Evolutionary conservation across 2,113 vertebrate species (phyloP), one percentile per base, ranked within the genome.

Genomic region (Neoarius graeffei): DNA sequence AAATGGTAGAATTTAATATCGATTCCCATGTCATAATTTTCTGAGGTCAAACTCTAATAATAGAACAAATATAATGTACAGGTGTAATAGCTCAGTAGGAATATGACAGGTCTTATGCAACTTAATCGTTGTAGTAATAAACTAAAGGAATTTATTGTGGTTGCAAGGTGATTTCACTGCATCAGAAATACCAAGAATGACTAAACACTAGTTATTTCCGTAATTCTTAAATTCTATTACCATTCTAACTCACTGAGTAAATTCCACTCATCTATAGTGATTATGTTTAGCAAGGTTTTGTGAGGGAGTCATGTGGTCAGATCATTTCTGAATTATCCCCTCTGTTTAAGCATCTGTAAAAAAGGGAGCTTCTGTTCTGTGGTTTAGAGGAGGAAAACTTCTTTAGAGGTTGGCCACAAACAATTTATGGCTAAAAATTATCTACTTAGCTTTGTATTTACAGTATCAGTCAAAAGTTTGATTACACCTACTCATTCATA

Each of bases 111-210:
- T 71, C 85, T 77, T 0, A 8, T 90, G 89, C 62, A 81, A 90
- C 88, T 30, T 83, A 92, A 87, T 91, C 64, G 83, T 54, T 79
- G 59, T 19, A 5, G 66, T 69, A 9, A 19, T 15, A 81, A 74
- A 69, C 87, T 86, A 88, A 91, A 81, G 67, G 86, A 83, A 87
- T 88, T 90, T 73, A 89, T 91, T 66, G 23, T 69, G 4, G 52
- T 89, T 74, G 35, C 64, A 87, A 27, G 89, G 83, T 91, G 88
- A 93, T 93, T 90, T 88, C 27, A 73, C 92, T 81, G 87, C 89
- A 92, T 93, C 89, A 88, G 89, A 94, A 94, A 88, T 89, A 93
- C n/a, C n/a, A 80, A 9, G 14, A 30, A 57, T 30, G 14, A 57
- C 1, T 57, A 27, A 80, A 80, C 13, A 57, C n/a, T 19, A 80